Conservation (phyloP, 2,888 invertebrate species). For the Drosophila stalkeri region DNA sequence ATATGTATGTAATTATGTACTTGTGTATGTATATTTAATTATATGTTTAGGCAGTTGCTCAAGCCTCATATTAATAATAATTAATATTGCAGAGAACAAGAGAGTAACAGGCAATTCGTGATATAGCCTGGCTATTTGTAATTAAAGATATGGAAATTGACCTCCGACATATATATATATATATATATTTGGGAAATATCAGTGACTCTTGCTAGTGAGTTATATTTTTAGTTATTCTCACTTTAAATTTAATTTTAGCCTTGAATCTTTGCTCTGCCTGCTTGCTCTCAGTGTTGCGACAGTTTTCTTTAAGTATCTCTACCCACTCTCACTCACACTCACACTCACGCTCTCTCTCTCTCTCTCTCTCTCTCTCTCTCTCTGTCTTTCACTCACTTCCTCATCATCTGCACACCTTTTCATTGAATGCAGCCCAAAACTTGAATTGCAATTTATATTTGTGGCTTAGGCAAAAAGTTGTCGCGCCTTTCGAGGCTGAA, state of each 20-base stretch:
- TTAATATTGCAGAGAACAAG: too few species aligned
- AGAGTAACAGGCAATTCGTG: too few species aligned
- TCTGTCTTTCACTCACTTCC: background rate
- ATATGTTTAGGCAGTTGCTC: too few species aligned
- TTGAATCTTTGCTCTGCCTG: background rate
- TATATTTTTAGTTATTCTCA: background rate
- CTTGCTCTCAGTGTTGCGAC: background rate
- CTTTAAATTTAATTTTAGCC: background rate
- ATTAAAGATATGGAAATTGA: too few species aligned
- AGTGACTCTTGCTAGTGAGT: too few species aligned
- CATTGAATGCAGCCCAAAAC: slow-evolving; percentile 16
- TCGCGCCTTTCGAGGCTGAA: slow-evolving; percentile 5
- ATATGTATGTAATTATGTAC: too few species aligned
- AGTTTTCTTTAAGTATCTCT: background rate
- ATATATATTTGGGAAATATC: too few species aligned
- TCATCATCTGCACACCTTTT: background rate
- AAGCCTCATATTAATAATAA: too few species aligned
- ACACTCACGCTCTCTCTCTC: too few species aligned
- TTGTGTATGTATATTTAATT: too few species aligned
- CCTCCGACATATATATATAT: too few species aligned
- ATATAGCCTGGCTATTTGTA: too few species aligned
- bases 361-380: background rate
- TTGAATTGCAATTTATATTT: slow-evolving; percentile 41
- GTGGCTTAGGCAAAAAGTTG: slow-evolving; percentile 13
- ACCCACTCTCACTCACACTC: background rate